Conservation (phyloP, 2,113 vertebrate genomes). For the Catharus minimus region DNA sequence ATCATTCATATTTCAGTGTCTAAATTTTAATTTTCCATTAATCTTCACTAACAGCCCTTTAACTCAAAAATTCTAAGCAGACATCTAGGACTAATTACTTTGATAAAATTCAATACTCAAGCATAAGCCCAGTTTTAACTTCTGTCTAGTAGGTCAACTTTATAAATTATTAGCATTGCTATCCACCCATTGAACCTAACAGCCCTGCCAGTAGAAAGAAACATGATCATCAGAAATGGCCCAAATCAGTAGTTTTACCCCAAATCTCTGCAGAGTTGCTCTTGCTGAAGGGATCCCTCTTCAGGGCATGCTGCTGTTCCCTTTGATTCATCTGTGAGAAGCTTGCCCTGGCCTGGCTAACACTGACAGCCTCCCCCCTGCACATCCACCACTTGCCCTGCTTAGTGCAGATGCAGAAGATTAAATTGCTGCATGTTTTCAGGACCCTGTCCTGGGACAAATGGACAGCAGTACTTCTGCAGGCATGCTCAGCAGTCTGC, state of each 20-base stretch:
- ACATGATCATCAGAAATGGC: background rate
- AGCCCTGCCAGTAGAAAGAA: background rate
- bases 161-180: background rate
- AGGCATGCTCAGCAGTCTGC: background rate
- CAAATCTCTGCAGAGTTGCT: background rate
- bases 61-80: background rate
- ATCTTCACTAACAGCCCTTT: background rate
- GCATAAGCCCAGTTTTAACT: background rate
- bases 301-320: fast-evolving
- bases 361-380: background rate
- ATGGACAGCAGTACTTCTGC: background rate
- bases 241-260: background rate
- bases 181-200: background rate
- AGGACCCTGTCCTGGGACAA: background rate
- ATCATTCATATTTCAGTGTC: background rate
- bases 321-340: fast-evolving
- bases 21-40: background rate
- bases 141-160: background rate
- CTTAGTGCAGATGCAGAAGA: background rate
- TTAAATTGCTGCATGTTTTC: background rate
- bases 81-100: background rate
- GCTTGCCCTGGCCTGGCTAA: background rate
- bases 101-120: background rate
- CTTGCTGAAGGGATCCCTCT: background rate
- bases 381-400: background rate